phyloP scores from a whole-genome alignment of 2,113 vertebrate genomes.

The Cranoglanis bouderius region DNA sequence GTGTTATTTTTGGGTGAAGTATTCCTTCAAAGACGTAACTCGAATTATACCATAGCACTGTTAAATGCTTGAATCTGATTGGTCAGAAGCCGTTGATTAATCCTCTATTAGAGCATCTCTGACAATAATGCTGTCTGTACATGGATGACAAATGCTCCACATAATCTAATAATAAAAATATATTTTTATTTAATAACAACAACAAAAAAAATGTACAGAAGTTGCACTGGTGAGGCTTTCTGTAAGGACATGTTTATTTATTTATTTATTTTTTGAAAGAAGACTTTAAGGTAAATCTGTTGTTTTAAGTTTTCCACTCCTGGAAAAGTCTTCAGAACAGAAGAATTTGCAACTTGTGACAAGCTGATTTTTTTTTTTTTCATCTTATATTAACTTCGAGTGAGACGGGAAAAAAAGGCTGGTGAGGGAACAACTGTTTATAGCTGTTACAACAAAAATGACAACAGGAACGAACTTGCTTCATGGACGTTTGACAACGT shows the following conservation, averaged over 20 bases:
- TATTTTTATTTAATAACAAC: too few species aligned
- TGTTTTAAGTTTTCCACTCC: not conserved
- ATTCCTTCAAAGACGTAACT: not conserved
- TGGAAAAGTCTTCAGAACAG: not conserved
- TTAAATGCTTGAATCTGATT: not conserved
- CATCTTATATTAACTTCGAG: not conserved
- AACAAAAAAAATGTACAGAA: too few species aligned
- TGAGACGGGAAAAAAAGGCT: not conserved
- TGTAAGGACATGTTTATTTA: too few species aligned
- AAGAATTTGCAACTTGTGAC: not conserved
- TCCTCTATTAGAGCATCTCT: not conserved
- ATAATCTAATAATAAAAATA: too few species aligned
- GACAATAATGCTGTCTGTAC: not conserved
- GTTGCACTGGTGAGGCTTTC: too few species aligned
- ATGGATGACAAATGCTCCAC: not conserved
- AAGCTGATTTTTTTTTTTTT: not conserved
- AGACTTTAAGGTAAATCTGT: not conserved
- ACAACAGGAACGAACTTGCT: not conserved
- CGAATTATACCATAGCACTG: not conserved
- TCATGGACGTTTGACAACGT: not conserved
- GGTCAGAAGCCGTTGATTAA: not conserved
- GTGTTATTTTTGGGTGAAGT: not conserved
- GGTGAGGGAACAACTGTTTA: not conserved
- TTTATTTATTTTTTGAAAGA: too few species aligned
- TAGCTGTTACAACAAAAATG: not conserved